phyloP scores from a whole-genome alignment of 2,113 vertebrate genomes.

The Candoia aspera region DNA sequence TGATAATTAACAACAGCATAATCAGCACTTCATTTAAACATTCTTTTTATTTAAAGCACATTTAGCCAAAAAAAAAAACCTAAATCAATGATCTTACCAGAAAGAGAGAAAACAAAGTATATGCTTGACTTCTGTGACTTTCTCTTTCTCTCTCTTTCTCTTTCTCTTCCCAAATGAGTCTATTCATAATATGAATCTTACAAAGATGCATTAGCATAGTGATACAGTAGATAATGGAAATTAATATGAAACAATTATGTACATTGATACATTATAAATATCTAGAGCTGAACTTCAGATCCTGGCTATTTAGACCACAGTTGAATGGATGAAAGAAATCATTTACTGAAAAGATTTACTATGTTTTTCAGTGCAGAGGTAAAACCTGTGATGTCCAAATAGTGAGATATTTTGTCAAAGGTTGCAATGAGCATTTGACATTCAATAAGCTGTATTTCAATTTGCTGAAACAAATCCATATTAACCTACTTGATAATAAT shows the following conservation, averaged over 20 bases:
- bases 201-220: conserved; percentile 22
- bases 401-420: conserved; percentile 5
- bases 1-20: neutral
- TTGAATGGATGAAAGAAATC: conserved; percentile 1
- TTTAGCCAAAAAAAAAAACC: neutral
- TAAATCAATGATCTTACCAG: neutral
- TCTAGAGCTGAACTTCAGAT: neutral
- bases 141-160: no score
- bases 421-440: conserved; percentile 19
- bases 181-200: conserved; percentile 21
- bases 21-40: neutral
- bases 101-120: neutral
- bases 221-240: conserved; percentile 32
- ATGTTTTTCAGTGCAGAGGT: neutral
- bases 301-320: conserved; percentile 15
- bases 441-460: conserved; percentile 12
- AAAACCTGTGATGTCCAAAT: neutral
- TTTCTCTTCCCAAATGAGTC: neutral
- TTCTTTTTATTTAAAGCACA: conserved; percentile 7
- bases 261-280: conserved; percentile 22
- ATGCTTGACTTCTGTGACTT: conserved; percentile 18
- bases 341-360: neutral
- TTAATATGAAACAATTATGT: conserved; percentile 33
- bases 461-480: conserved; percentile 16
- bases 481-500: neutral